Conservation (phyloP, 37 sponge, comb jelly and placozoan genomes). For the Cladorhizidae sp. region DNA sequence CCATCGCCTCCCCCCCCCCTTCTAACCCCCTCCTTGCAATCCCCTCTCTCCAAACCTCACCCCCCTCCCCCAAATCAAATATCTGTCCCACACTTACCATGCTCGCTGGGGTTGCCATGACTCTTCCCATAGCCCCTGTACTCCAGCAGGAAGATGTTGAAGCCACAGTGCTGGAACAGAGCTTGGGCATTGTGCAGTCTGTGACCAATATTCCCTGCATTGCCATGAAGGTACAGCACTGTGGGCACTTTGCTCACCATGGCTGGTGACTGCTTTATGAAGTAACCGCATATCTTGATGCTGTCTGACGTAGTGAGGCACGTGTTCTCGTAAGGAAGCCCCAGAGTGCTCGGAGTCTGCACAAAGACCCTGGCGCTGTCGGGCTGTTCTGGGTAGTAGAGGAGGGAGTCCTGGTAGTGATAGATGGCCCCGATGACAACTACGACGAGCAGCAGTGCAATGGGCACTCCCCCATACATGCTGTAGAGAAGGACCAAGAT, state of each 20-base stretch:
- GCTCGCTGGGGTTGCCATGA: constrained; percentile 89
- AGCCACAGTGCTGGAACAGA: constrained; percentile 86
- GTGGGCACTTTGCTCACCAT: constrained; percentile 71
- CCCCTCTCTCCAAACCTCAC: no score
- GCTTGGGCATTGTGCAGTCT: constrained; percentile 96
- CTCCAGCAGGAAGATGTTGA: constrained; percentile 94
- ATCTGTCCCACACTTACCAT: constrained; percentile 49
- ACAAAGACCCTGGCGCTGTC: constrained; percentile 95
- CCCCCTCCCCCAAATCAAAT: no score
- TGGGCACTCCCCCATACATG: constrained; percentile 89
- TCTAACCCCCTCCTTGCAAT: no score
- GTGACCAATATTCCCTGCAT: constrained; percentile 99
- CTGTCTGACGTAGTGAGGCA: constrained; percentile 82
- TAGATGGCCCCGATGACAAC: constrained; percentile 90
- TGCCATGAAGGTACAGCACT: constrained; percentile 93
- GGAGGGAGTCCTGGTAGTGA: constrained; percentile 96
- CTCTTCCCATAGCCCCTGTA: constrained; percentile 98
- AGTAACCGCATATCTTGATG: constrained; percentile 75
- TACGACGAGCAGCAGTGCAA: constrained; percentile 82
- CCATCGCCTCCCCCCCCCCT: no score
- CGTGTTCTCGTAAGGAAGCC: constrained; percentile 89
- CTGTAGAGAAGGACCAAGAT: constrained; percentile 93
- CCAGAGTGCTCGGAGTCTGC: constrained; percentile 89
- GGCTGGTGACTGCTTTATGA: constrained; percentile 88
- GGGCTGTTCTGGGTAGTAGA: constrained; percentile 97